phyloP scores from a whole-genome alignment of 2,888 invertebrate species.

The Danaus chrysippus region DNA sequence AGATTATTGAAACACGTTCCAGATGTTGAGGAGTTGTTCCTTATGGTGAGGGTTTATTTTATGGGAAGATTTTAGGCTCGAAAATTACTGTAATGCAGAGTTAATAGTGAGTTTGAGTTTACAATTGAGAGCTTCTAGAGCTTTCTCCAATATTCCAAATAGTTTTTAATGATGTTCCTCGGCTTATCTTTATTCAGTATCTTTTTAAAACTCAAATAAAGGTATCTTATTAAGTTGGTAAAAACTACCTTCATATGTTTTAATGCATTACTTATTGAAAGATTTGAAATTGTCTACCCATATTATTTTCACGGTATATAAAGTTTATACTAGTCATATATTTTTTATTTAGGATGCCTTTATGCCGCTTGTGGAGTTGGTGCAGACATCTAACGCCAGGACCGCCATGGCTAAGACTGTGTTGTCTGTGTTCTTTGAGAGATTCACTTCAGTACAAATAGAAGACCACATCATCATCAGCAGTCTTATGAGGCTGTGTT shows the following conservation, averaged over 20 bases:
- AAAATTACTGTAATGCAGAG: no score
- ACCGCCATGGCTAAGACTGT: constrained; percentile 92
- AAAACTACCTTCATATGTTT: no score
- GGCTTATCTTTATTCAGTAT: no score
- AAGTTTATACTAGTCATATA: background rate
- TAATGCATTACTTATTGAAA: no score
- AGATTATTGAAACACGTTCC: constrained; percentile 86
- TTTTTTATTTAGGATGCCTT: constrained; percentile 86
- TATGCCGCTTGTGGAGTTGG: constrained; percentile 92
- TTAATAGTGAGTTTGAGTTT: no score
- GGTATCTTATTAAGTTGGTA: no score
- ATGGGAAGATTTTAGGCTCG: background rate
- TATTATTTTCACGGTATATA: background rate
- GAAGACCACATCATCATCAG: constrained; percentile 93
- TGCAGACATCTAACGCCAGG: constrained; percentile 90
- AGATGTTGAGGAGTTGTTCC: constrained; percentile 88
- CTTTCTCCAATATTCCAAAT: no score
- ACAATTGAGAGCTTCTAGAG: no score
- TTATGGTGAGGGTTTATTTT: constrained; percentile 80
- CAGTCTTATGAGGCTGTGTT: constrained; percentile 92
- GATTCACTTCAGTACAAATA: constrained; percentile 71
- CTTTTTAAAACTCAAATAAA: no score
- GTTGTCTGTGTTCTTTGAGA: constrained; percentile 80
- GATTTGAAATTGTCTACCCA: no score
- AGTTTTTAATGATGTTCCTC: no score